Percentiles rank a stretch among this genome's conserved stretches.
Conservation (phyloP, 2,113 vertebrate genomes). For the Pelecanus crispus region DNA sequence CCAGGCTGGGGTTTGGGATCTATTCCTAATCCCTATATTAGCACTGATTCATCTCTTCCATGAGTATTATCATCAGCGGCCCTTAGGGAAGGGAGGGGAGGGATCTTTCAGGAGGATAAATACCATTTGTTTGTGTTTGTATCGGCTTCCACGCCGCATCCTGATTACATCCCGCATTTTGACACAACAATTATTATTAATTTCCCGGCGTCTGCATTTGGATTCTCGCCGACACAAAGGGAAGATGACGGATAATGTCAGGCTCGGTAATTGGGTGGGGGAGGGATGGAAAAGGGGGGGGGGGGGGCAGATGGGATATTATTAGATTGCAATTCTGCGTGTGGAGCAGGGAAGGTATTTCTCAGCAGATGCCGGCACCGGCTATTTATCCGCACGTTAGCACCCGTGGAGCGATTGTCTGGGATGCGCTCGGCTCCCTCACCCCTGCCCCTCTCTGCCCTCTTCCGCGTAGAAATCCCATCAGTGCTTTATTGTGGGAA, state of each 20-base stretch:
- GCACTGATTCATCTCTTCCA: conserved; percentile 68
- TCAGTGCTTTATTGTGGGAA: background rate
- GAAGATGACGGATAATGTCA: conserved; percentile 67
- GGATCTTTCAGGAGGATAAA: conserved; percentile 71
- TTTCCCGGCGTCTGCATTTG: conserved; percentile 68
- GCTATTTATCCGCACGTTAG: background rate
- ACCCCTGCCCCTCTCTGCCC: background rate
- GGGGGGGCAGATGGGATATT: conserved; percentile 52
- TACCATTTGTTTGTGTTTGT: conserved; percentile 78
- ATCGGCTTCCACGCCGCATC: conserved; percentile 67
- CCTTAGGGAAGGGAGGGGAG: conserved; percentile 47
- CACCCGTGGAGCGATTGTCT: background rate
- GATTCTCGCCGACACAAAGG: conserved; percentile 68
- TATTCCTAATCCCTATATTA: conserved; percentile 69
- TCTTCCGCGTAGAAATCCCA: background rate
- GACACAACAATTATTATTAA: conserved; percentile 78
- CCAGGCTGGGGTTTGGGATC: conserved; percentile 49
- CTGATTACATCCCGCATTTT: conserved; percentile 70
- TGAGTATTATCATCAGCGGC: conserved; percentile 39
- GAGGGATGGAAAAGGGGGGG: background rate
- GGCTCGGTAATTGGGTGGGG: conserved; percentile 68
- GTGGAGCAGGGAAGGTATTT: conserved; percentile 27
- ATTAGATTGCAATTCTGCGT: conserved; percentile 22
- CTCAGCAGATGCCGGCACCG: conserved; percentile 7
- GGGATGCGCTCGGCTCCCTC: background rate